Evolutionary conservation across 2,888 invertebrate species (phyloP), one percentile per base, ranked within the genome.

Genomic region (Eupithecia abbreviata): DNA sequence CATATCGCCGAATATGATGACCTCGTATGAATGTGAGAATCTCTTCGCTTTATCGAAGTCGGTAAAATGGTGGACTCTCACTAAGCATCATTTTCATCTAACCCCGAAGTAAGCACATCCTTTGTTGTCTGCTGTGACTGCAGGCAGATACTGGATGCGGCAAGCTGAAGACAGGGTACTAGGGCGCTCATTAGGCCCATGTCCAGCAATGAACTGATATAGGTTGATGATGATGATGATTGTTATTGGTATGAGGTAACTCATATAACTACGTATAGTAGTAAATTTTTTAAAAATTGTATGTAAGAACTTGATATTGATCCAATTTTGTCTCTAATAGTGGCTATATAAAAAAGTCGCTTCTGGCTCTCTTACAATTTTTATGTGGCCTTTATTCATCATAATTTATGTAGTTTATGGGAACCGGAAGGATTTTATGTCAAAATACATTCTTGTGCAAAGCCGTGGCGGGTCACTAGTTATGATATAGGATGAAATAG

Each of bases 401-500:
- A 58, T 58, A 18, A 18, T 58, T 58, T 58, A n/a, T 3, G 15
- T 15, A 51, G 51, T 51, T 51, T 51, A 51, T 51, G 51, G 10
- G 58, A 4, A 10, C 58, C 58, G 18, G 18, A 58, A 58, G 58
- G 55, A 55, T 18, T 55, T 51, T 7, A 4, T 58, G 58, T 18
- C 58, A 58, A 58, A 55, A 58, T 58, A 58, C 9, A 58, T 30
- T 30, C 41, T 66, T 66, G n/a, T 55, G 66, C 42, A 66, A 66
- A 66, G 66, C 42, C 66, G 66, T 42, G 45, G n/a, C n/a, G n/a
- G 15, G 7, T 10, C 45, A 43, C 42, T 43, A 67, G 67, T 67
- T 67, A 45, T 42, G 42, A 66, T 42, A 66, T 69, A 47, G 12
- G 10, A 69, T 47, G 18, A 69, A 18, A 69, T 18, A 47, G 68